Evolutionary conservation across 1,140 invertebrate genomes (phyloP).

Genomic region (Mya arenaria): DNA sequence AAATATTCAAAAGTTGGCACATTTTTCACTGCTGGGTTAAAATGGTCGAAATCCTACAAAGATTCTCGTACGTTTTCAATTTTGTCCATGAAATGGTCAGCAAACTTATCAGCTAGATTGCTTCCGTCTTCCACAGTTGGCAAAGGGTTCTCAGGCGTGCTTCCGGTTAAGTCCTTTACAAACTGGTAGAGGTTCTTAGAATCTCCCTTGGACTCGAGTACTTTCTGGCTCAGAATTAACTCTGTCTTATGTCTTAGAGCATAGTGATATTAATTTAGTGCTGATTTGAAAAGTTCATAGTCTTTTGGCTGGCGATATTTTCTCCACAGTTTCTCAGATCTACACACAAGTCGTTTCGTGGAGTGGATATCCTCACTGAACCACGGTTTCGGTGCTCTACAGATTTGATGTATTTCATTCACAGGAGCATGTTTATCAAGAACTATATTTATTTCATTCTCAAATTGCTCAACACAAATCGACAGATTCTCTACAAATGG

Average conservation of each 20-base stretch:
- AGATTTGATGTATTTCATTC: slow-evolving; percentile 2
- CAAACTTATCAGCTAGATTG: slow-evolving; percentile 31
- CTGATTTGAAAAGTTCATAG: slow-evolving; percentile 13
- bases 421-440: slow-evolving; percentile 20
- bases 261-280: slow-evolving; percentile 15
- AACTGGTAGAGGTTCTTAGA: slow-evolving; percentile 21
- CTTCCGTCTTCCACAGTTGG: not conserved
- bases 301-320: slow-evolving; percentile 10
- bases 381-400: slow-evolving; percentile 17
- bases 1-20: slow-evolving; percentile 19
- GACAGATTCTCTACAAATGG: slow-evolving; percentile 3
- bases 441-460: not conserved
- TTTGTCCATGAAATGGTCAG: slow-evolving; percentile 45
- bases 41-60: slow-evolving; percentile 15
- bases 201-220: slow-evolving; percentile 22
- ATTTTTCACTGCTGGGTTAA: not conserved
- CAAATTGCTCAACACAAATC: slow-evolving; percentile 14
- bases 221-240: slow-evolving; percentile 6
- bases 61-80: slow-evolving; percentile 28
- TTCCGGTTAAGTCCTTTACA: slow-evolving; percentile 36
- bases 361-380: slow-evolving; percentile 15
- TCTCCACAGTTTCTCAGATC: slow-evolving; percentile 13
- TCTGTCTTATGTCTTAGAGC: slow-evolving; percentile 8
- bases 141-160: slow-evolving; percentile 31
- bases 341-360: not conserved